A percentile compares a stretch with the other conserved stretches of the same genome.
Conservation (phyloP, 2,888 invertebrate genomes). For the Campaea margaritaria region DNA sequence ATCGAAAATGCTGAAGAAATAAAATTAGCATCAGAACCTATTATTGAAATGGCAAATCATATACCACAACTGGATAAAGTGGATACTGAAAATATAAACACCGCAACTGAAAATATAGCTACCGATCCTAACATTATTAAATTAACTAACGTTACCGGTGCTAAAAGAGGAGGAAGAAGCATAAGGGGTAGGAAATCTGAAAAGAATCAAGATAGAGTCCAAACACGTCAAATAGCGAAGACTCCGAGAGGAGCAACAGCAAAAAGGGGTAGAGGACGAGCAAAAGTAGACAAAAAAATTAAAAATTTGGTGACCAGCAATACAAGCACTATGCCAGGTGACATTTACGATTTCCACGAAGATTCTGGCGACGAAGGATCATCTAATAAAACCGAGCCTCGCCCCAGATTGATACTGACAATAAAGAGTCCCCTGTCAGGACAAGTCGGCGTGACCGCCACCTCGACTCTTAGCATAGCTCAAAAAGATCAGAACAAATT, state of each 20-base stretch:
- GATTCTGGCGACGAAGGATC: conserved; percentile 92
- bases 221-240: conserved; percentile 79
- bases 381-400: conserved; percentile 78
- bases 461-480: conserved; percentile 72
- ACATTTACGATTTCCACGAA: conserved; percentile 96
- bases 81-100: conserved; percentile 42
- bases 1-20: conserved; percentile 29
- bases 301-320: conserved; percentile 77
- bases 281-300: conserved; percentile 82
- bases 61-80: conserved; percentile 15
- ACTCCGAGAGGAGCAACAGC: conserved; percentile 65
- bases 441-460: conserved; percentile 67
- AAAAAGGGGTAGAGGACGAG: conserved; percentile 82
- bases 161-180: conserved; percentile 75
- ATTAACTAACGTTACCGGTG: conserved; percentile 46
- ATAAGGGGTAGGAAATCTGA: conserved; percentile 75
- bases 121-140: conserved; percentile 54
- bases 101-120: conserved; percentile 39
- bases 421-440: conserved; percentile 89
- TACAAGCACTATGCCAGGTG: conserved; percentile 87
- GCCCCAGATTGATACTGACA: conserved; percentile 92
- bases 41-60: conserved; percentile 22
- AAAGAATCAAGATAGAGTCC: conserved; percentile 70
- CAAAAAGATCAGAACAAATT: conserved; percentile 68
- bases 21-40: conserved; percentile 18